These are phyloP conservation scores for Miniopterus natalensis DNA, from an alignment of 2,113 vertebrate genomes.

Conservation along the genomic window DNA sequence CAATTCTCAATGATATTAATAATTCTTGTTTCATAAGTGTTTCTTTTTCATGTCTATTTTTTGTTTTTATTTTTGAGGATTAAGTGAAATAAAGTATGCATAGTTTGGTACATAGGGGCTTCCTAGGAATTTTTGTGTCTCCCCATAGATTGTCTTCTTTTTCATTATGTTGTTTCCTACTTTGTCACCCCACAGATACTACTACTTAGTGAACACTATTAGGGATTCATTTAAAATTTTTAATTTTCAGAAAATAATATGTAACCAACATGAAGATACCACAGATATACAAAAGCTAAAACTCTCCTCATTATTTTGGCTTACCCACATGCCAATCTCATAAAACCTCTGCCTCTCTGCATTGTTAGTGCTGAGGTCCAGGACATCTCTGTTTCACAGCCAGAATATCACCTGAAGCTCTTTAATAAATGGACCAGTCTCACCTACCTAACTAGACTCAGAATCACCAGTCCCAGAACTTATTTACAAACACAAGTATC, in stretches of 20 bases:
- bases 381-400: neutral
- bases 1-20: constrained; percentile 17
- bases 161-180: neutral
- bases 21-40: constrained; percentile 4
- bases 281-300: neutral
- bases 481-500: neutral
- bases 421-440: neutral
- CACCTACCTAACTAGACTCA: neutral
- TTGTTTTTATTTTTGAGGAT: neutral
- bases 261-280: neutral
- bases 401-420: neutral
- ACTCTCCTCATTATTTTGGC: neutral
- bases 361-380: neutral
- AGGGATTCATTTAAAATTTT: neutral
- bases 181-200: neutral
- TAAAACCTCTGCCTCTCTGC: neutral
- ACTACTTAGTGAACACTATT: neutral
- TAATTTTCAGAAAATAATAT: neutral
- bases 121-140: neutral
- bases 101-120: neutral
- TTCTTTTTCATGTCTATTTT: neutral
- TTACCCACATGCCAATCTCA: neutral
- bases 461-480: neutral
- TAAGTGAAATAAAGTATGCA: neutral
- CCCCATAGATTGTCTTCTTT: neutral